Evolutionary conservation across 2,113 vertebrate species (phyloP).

Genomic region (Petrocephalus microphthalmus): DNA sequence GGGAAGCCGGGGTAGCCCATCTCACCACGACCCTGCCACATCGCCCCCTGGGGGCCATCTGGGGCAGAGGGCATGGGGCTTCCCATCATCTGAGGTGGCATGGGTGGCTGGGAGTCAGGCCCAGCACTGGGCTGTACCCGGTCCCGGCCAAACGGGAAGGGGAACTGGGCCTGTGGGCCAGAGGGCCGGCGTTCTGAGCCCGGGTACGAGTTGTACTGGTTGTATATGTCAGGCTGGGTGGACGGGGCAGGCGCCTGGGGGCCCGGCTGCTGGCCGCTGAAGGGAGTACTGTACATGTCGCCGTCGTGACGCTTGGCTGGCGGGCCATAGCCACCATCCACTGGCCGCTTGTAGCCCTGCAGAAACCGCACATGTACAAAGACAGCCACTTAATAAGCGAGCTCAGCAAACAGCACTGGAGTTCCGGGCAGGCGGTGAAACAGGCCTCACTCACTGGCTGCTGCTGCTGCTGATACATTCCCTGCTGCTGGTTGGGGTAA

Average conservation of each 20-base stretch:
- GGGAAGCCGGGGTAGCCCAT: slow-evolving; percentile 83
- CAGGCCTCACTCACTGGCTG: slow-evolving; percentile 67
- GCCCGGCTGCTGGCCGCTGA: slow-evolving; percentile 75
- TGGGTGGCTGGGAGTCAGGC: slow-evolving; percentile 74
- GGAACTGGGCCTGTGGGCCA: slow-evolving; percentile 87
- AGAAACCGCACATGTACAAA: background rate
- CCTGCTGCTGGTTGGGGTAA: slow-evolving; percentile 88
- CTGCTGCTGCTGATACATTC: slow-evolving; percentile 89
- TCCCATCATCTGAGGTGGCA: slow-evolving; percentile 86
- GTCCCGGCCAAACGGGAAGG: slow-evolving; percentile 89
- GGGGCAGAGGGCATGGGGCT: slow-evolving; percentile 76
- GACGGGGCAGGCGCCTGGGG: slow-evolving; percentile 74
- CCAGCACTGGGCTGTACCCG: slow-evolving; percentile 74
- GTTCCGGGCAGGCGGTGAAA: background rate
- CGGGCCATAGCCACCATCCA: slow-evolving; percentile 86
- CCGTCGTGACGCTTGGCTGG: slow-evolving; percentile 91
- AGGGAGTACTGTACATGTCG: slow-evolving; percentile 84
- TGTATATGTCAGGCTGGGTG: slow-evolving; percentile 85
- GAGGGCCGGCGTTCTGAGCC: slow-evolving; percentile 72
- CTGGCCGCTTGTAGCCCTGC: slow-evolving; percentile 94
- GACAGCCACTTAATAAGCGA: background rate
- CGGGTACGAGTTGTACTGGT: slow-evolving; percentile 86
- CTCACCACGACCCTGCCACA: slow-evolving; percentile 91
- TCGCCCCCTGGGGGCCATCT: slow-evolving; percentile 81
- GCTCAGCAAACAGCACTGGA: background rate